Base-by-base conservation (phyloP, 2,113 vertebrate genomes). In the Crotalus horridus region DNA sequence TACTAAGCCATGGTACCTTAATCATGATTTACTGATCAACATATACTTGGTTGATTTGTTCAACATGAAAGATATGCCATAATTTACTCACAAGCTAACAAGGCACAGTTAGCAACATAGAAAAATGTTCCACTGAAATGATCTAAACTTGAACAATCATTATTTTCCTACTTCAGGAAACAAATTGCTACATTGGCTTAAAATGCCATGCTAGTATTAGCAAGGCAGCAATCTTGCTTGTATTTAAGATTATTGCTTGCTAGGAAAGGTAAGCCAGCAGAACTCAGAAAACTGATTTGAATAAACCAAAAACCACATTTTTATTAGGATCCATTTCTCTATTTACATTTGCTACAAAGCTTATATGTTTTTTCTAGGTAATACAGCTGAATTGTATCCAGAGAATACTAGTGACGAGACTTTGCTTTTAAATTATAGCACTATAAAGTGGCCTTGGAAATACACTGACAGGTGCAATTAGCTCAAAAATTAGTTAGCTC, bases 141-240 rank as follows among this genome's bases (percentile, higher is more conserved):
- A 91, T 81, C 17, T 43, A 21, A 55, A 33, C 3, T 21, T 39
- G 74, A 81, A 43, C 74, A 81, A 17, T 33, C 69, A 39, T 39
- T 21, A 39, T 81, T 81, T 81, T 43, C n/a, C 33, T 81, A 43
- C 20, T 81, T 9, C 74, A 81, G 33, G 74, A 81, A 81, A 43
- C 74, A 81, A 81, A 43, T 43, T 81, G 33, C 7, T 43, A 43
- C 74, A 21, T 43, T 43, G 33, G 33, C 7, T n/a, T 20, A 56
- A 59, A 89, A 46, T 3, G 24, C 24, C 54, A 23, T 9, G 92
- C 58, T 91, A 29, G 1, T 94, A 92, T 85, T 85, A 85, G 89
- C 96, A 89, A 95, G 96, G 92, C 94, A 95, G 96, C 95, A 96
- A 93, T 74, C 51, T 90, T 94, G 87, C 95, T 90, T 91, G 94